phyloP scores from a whole-genome alignment of 2,888 invertebrate species.

The Lithosia quadra region DNA sequence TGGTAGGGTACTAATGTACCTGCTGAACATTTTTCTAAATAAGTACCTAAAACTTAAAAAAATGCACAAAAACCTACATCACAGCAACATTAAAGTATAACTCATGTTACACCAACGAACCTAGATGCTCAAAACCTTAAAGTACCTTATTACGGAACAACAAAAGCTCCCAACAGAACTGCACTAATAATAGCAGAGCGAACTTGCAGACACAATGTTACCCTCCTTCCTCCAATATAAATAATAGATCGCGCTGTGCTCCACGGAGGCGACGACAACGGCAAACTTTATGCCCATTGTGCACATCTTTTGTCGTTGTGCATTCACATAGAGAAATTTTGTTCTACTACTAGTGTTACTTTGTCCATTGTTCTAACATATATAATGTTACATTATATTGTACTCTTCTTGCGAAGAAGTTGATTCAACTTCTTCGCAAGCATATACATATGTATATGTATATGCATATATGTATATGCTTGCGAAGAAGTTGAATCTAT shows the following conservation, averaged over 20 bases:
- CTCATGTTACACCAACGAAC: conserved; percentile 10
- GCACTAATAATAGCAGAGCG: conserved; percentile 41
- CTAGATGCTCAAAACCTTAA: background rate
- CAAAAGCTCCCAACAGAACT: conserved; percentile 39
- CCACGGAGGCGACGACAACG: conserved; percentile 24
- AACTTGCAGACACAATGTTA: conserved; percentile 41
- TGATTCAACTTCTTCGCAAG: too few species aligned
- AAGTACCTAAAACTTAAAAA: background rate
- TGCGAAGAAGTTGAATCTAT: background rate
- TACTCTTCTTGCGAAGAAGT: background rate
- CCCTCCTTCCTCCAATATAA: conserved; percentile 42
- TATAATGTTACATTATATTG: conserved; percentile 10
- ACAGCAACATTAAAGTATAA: background rate
- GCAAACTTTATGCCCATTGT: conserved; percentile 54
- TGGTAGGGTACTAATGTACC: background rate
- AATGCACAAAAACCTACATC: too few species aligned
- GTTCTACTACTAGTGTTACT: conserved; percentile 29
- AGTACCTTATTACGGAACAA: conserved; percentile 16
- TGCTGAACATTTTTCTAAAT: background rate
- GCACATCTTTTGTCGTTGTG: conserved; percentile 54
- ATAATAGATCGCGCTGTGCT: conserved; percentile 53
- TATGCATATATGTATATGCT: too few species aligned
- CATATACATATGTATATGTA: too few species aligned
- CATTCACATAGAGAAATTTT: conserved; percentile 45
- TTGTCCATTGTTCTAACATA: conserved; percentile 28